Conservation (phyloP, 2,113 vertebrate species). For the Stictonetta naevosa region DNA sequence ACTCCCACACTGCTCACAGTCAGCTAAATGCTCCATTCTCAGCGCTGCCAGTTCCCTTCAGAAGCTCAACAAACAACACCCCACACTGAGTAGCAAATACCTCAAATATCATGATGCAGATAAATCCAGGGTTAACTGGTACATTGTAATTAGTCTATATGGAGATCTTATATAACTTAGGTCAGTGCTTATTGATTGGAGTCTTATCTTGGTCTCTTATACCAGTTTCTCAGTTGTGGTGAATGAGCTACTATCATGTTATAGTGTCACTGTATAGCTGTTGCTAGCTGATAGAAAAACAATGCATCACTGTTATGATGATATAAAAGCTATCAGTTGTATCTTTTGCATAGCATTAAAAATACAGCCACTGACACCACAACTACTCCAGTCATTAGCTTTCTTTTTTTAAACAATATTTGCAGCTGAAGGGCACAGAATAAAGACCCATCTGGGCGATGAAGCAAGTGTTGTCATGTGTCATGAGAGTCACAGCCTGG, state of each 20-base stretch:
- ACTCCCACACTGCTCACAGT: background rate
- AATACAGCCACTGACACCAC: background rate
- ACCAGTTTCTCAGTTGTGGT: background rate
- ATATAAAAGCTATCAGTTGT: background rate
- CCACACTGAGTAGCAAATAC: background rate
- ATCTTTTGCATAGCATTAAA: background rate
- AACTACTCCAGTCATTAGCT: background rate
- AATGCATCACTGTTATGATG: background rate
- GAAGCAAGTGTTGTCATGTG: conserved; percentile 16
- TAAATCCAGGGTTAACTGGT: background rate
- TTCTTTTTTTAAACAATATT: background rate
- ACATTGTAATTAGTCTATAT: background rate
- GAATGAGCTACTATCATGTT: background rate
- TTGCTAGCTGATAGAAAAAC: background rate
- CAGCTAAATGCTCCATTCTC: background rate
- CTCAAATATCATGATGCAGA: background rate
- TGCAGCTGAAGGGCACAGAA: background rate
- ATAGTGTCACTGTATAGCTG: background rate
- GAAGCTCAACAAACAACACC: background rate
- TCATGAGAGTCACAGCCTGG: conserved; percentile 33
- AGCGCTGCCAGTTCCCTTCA: background rate
- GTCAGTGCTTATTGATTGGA: no score
- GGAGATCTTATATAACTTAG: background rate
- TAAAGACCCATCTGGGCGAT: conserved; percentile 24
- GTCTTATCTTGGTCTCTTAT: background rate